These are phyloP conservation scores for Spinus pinus DNA, from an alignment of 2,797 vertebrate species.

Conservation along the genomic window DNA sequence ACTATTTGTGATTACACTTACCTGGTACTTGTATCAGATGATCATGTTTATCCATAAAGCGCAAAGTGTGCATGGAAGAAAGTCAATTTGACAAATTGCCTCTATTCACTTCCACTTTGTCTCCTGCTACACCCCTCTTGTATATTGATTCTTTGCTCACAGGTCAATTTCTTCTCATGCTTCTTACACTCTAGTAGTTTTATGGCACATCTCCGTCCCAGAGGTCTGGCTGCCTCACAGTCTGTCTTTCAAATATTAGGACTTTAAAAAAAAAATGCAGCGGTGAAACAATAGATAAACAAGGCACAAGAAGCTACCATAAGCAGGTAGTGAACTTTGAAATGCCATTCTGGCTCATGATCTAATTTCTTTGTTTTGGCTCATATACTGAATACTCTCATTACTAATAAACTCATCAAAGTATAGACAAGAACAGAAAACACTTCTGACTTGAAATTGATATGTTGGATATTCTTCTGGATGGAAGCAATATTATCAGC, in stretches of 20 bases:
- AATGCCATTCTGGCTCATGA: background rate
- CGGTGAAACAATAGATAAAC: background rate
- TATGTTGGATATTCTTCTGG: background rate
- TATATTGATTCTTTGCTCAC: background rate
- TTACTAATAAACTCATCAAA: background rate
- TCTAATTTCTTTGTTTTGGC: background rate
- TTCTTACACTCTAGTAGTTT: background rate
- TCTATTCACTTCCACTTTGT: background rate
- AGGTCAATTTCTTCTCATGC: background rate
- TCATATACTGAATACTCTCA: background rate
- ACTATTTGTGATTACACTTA: background rate
- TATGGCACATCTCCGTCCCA: background rate
- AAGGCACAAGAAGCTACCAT: background rate
- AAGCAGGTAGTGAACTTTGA: background rate
- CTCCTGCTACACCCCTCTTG: background rate
- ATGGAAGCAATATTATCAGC: background rate
- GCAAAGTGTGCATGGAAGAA: background rate
- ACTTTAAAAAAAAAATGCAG: background rate
- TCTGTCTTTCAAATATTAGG: background rate
- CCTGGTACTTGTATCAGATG: background rate
- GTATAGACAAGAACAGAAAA: background rate
- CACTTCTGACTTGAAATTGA: background rate
- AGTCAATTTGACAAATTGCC: constrained; percentile 24
- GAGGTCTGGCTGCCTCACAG: background rate
- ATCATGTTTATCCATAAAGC: background rate